These are phyloP conservation scores for Podarcis lilfordi DNA, from an alignment of 2,797 vertebrate species.

Conservation along the genomic window DNA sequence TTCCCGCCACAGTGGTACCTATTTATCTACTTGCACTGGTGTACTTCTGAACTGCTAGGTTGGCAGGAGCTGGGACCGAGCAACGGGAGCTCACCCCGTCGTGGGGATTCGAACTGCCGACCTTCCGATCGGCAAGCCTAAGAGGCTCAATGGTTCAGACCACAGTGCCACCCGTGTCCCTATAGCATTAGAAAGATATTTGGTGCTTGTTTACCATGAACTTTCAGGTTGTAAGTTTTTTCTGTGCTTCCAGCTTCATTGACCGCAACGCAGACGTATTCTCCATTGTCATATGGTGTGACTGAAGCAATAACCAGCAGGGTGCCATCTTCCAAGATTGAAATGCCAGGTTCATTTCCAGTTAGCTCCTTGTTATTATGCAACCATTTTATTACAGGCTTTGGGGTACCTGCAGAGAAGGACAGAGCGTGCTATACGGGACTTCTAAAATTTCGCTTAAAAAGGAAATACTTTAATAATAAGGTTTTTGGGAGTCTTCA, in stretches of 20 bases:
- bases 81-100: too few species aligned
- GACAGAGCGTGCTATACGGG: not conserved
- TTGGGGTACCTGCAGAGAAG: conserved; percentile 86
- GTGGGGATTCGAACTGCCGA: too few species aligned
- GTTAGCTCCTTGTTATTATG: conserved; percentile 88
- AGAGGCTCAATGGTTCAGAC: too few species aligned
- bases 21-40: too few species aligned
- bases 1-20: not conserved
- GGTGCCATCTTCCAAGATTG: conserved; percentile 86
- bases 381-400: conserved; percentile 92
- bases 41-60: too few species aligned
- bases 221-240: conserved; percentile 93
- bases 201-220: conserved; percentile 84
- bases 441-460: fast-evolving
- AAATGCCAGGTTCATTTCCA: conserved; percentile 88
- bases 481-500: not conserved
- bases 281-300: conserved; percentile 87
- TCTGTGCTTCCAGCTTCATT: conserved; percentile 94
- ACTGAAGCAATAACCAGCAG: conserved; percentile 88
- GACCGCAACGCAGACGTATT: conserved; percentile 90
- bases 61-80: too few species aligned
- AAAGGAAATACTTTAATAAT: not conserved
- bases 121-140: too few species aligned
- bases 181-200: not conserved
- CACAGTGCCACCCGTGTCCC: too few species aligned